phyloP scores from a whole-genome alignment of 2,797 vertebrate genomes.

The Tiaroga cobitis region DNA sequence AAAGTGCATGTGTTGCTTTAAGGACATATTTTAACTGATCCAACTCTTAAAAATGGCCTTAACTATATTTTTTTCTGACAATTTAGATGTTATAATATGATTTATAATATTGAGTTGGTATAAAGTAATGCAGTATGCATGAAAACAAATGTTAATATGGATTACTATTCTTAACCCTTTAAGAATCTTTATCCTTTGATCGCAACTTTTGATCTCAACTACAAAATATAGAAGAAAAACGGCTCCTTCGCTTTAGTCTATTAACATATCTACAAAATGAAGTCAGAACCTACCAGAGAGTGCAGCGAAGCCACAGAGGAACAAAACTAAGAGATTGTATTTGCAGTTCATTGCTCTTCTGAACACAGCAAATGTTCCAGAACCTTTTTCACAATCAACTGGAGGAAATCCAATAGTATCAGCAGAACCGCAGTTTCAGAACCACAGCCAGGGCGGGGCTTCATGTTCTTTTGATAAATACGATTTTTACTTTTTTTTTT shows the following conservation, averaged over 20 bases:
- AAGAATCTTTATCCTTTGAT: background rate
- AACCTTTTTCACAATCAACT: background rate
- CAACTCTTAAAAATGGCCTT: background rate
- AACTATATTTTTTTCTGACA: background rate
- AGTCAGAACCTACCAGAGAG: constrained; percentile 10
- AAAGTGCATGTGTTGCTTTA: background rate
- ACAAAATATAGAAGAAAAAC: background rate
- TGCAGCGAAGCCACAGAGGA: constrained; percentile 24
- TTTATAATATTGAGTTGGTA: background rate
- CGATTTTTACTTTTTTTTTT: too few species aligned
- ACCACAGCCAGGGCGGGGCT: too few species aligned
- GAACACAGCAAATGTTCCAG: constrained; percentile 2
- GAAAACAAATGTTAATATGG: background rate
- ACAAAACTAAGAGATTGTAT: background rate
- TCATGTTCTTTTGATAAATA: too few species aligned
- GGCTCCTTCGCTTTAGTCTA: too few species aligned
- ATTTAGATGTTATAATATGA: too few species aligned
- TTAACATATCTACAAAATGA: background rate
- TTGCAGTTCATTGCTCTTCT: constrained; percentile 8
- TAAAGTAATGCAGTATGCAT: background rate
- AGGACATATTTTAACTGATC: background rate
- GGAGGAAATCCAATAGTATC: background rate
- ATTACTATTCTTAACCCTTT: background rate
- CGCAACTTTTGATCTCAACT: background rate
- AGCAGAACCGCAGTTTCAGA: too few species aligned